Evolutionary conservation across 2,888 invertebrate genomes (phyloP).

Genomic region (Pemphredon lugubris): DNA sequence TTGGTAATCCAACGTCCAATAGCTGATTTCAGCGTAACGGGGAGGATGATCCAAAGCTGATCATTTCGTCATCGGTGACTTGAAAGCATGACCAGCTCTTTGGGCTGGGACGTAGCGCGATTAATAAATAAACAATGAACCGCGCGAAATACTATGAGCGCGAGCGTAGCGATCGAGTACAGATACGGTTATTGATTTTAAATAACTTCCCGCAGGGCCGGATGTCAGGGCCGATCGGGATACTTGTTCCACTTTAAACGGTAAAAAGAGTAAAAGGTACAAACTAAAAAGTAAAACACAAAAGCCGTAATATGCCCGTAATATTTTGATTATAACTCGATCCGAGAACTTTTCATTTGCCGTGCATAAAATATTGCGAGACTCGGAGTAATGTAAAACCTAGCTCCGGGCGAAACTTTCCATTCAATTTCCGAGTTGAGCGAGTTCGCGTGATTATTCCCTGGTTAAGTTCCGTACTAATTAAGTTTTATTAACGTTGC

Average conservation of each 20-base stretch:
- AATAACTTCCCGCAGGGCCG: too few species aligned
- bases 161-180: too few species aligned
- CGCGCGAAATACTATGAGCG: too few species aligned
- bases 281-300: conserved; percentile 16
- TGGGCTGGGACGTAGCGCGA: background rate
- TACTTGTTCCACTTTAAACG: too few species aligned
- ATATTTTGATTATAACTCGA: conserved; percentile 39
- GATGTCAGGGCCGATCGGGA: too few species aligned
- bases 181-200: too few species aligned
- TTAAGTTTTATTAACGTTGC: conserved; percentile 16
- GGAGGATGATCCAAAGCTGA: background rate
- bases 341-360: conserved; percentile 30
- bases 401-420: background rate
- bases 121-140: background rate
- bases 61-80: too few species aligned
- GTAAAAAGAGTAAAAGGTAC: too few species aligned
- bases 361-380: conserved; percentile 3
- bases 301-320: conserved; percentile 17
- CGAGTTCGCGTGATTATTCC: conserved; percentile 6
- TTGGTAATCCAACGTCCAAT: conserved; percentile 21
- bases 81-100: too few species aligned
- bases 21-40: background rate
- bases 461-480: conserved; percentile 15
- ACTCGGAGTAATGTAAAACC: background rate
- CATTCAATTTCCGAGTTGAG: conserved; percentile 11